Evolutionary conservation across 2,113 vertebrate species (phyloP).

Genomic region (Cariama cristata): DNA sequence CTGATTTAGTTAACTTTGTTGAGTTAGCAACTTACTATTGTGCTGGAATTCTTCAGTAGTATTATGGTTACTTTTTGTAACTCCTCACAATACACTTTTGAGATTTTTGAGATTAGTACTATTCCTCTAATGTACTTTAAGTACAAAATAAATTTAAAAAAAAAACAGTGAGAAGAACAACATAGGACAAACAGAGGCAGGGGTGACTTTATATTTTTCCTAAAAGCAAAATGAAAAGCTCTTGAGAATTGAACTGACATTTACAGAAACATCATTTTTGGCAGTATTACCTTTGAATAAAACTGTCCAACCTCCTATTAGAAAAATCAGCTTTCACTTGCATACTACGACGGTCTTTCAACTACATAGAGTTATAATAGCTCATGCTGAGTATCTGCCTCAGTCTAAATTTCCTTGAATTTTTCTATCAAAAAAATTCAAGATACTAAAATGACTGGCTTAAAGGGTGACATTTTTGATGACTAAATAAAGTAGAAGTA

Average conservation of each 20-base stretch:
- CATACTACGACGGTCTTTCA: rapidly evolving
- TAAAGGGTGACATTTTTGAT: not conserved
- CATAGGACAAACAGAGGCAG: not conserved
- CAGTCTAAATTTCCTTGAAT: not conserved
- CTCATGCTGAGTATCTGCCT: not conserved
- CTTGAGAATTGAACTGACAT: not conserved
- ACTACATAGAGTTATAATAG: not conserved
- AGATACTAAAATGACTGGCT: not conserved
- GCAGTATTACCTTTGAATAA: not conserved
- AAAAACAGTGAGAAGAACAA: not conserved
- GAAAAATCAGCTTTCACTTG: not conserved
- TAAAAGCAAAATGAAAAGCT: not conserved
- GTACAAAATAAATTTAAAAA: not conserved
- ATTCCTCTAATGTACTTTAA: not conserved
- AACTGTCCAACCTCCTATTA: not conserved
- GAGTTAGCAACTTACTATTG: not conserved
- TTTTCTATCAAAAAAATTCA: not conserved
- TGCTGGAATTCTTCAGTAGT: not conserved
- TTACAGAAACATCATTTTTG: not conserved
- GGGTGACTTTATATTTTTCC: not conserved
- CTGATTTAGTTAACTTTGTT: not conserved
- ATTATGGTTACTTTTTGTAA: not conserved
- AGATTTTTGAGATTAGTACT: not conserved
- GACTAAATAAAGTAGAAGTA: not conserved
- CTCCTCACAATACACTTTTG: not conserved